Evolutionary conservation across 2,888 invertebrate genomes (phyloP).

Genomic region (Monochamus alternatus): DNA sequence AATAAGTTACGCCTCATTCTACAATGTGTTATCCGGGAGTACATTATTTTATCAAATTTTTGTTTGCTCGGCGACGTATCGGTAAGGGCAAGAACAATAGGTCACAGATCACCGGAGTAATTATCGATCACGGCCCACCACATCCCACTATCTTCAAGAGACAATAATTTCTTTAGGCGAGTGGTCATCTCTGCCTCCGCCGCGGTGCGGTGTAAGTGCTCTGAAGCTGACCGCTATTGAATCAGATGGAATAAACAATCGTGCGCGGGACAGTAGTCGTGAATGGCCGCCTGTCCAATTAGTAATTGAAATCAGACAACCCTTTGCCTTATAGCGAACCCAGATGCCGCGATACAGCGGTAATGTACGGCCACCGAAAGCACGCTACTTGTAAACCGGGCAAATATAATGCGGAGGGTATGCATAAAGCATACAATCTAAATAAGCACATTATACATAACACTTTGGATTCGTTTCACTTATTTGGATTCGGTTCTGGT

Average conservation of each 20-base stretch:
- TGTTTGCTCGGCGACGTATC: background rate
- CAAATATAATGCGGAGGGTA: slow-evolving; percentile 38
- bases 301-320: slow-evolving; percentile 66
- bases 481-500: slow-evolving; percentile 34
- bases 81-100: slow-evolving; percentile 2
- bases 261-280: slow-evolving; percentile 57
- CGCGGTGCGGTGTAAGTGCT: slow-evolving; percentile 41
- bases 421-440: slow-evolving; percentile 39
- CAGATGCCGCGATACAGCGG: slow-evolving; percentile 63
- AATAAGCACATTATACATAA: slow-evolving; percentile 41
- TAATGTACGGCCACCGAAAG: slow-evolving; percentile 58
- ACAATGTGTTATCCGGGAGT: background rate
- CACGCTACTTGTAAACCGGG: slow-evolving; percentile 43
- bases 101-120: slow-evolving; percentile 17
- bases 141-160: slow-evolving; percentile 31
- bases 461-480: slow-evolving; percentile 36
- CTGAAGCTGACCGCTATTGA: slow-evolving; percentile 46
- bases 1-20: too few species aligned
- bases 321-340: slow-evolving; percentile 56
- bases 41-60: background rate
- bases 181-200: slow-evolving; percentile 36
- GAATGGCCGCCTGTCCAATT: slow-evolving; percentile 64
- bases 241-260: slow-evolving; percentile 63
- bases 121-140: slow-evolving; percentile 32
- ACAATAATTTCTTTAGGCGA: slow-evolving; percentile 40